phyloP scores from a whole-genome alignment of 2,888 invertebrate species.

The Oligia latruncula region DNA sequence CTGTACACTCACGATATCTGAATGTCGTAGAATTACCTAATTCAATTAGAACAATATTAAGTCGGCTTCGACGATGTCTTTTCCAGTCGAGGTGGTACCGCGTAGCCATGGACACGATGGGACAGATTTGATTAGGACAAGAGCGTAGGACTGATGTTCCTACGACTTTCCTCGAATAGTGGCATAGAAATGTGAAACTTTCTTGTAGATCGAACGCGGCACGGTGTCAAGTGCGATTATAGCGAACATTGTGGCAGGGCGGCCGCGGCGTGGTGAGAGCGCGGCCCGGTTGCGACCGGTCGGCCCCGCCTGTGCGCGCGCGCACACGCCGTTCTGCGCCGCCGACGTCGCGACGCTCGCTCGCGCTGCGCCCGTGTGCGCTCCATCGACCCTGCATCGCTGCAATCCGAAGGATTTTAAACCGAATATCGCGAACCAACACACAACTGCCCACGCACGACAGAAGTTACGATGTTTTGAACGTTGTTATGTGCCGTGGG shows the following conservation, averaged over 20 bases:
- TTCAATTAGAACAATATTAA: slow-evolving; percentile 81
- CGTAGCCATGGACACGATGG: slow-evolving; percentile 55
- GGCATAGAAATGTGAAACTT: slow-evolving; percentile 89
- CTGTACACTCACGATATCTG: slow-evolving; percentile 40
- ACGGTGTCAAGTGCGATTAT: slow-evolving; percentile 89
- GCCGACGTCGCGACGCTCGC: slow-evolving; percentile 88
- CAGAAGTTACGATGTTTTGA: slow-evolving; percentile 79
- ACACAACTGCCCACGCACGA: slow-evolving; percentile 68
- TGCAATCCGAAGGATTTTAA: slow-evolving; percentile 72
- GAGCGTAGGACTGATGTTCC: slow-evolving; percentile 63
- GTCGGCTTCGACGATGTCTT: slow-evolving; percentile 74
- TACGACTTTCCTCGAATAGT: slow-evolving; percentile 76
- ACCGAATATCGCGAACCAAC: slow-evolving; percentile 71
- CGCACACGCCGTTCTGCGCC: slow-evolving; percentile 86
- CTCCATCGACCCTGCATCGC: slow-evolving; percentile 70
- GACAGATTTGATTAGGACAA: slow-evolving; percentile 38
- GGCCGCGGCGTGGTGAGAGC: slow-evolving; percentile 84
- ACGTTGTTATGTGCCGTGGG: slow-evolving; percentile 73
- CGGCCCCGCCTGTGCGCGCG: slow-evolving; percentile 85
- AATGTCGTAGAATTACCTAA: slow-evolving; percentile 81
- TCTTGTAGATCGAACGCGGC: slow-evolving; percentile 85
- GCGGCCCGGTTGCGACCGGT: slow-evolving; percentile 90
- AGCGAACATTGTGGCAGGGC: slow-evolving; percentile 83
- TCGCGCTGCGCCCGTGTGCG: slow-evolving; percentile 82
- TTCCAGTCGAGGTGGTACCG: slow-evolving; percentile 61